Conservation (phyloP, 2,113 vertebrate species). For the Indicator maculatus region DNA sequence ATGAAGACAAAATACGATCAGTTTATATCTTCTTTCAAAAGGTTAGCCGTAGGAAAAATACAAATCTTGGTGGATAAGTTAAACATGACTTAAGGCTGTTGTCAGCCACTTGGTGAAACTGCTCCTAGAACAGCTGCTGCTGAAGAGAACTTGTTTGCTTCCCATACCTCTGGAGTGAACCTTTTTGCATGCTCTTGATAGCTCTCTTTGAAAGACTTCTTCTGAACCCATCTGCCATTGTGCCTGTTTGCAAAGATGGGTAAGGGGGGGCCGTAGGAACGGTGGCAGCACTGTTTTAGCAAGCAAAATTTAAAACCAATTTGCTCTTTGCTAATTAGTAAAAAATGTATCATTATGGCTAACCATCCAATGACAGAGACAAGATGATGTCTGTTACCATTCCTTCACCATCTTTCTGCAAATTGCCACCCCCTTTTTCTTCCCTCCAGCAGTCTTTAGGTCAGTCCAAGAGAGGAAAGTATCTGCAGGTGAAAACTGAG, state of each 20-base stretch:
- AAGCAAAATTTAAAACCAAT: background rate
- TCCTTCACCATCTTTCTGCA: background rate
- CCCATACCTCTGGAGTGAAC: background rate
- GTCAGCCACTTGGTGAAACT: background rate
- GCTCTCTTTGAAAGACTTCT: background rate
- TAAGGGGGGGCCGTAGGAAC: background rate
- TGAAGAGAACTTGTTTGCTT: background rate
- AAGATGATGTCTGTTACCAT: background rate
- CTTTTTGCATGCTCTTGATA: background rate
- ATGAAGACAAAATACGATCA: background rate
- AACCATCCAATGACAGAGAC: background rate
- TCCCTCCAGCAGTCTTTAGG: background rate
- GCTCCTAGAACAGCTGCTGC: background rate
- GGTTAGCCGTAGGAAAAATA: background rate
- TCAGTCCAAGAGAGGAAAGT: background rate
- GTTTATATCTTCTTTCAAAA: background rate
- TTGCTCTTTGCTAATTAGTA: background rate
- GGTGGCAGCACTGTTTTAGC: background rate
- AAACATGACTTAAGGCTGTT: slow-evolving; percentile 10
- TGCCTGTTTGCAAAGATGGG: background rate
- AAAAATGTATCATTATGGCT: background rate
- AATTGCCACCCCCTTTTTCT: background rate
- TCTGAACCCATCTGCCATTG: background rate
- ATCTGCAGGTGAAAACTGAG: background rate
- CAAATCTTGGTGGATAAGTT: background rate